Evolutionary conservation across 2,797 vertebrate species (phyloP).

Genomic region (Selene dorsalis): DNA sequence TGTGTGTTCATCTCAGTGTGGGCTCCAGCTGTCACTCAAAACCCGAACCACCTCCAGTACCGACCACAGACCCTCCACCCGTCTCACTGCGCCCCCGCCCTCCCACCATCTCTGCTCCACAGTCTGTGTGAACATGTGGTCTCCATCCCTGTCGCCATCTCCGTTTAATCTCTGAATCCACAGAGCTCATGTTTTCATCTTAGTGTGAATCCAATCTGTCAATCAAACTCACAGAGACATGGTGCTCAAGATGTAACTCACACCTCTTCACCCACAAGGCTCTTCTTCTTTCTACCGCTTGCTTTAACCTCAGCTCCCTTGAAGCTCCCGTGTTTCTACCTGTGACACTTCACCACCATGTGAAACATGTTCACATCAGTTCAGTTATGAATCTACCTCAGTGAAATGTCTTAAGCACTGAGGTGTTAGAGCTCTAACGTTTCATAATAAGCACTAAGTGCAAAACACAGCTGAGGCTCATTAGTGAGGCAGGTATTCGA

Average conservation of each 20-base stretch:
- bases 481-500: background rate
- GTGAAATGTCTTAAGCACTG: background rate
- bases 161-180: background rate
- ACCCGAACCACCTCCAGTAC: slow-evolving; percentile 9
- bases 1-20: slow-evolving; percentile 70
- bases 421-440: background rate
- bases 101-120: slow-evolving; percentile 1
- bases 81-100: slow-evolving; percentile 2
- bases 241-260: background rate
- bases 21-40: slow-evolving; percentile 77
- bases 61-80: background rate
- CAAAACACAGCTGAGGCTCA: background rate
- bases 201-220: slow-evolving; percentile 40
- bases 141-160: background rate
- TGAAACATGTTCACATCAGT: background rate
- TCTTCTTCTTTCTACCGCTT: background rate
- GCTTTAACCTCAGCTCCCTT: slow-evolving; percentile 27
- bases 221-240: slow-evolving; percentile 13
- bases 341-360: background rate
- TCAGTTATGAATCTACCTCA: background rate
- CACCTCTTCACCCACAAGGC: background rate
- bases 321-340: background rate
- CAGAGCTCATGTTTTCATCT: slow-evolving; percentile 30
- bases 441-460: background rate
- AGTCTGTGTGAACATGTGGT: background rate